These are phyloP conservation scores for Chaetoderma sp. DNA, from an alignment of 2,888 invertebrate genomes.

Conservation along the genomic window DNA sequence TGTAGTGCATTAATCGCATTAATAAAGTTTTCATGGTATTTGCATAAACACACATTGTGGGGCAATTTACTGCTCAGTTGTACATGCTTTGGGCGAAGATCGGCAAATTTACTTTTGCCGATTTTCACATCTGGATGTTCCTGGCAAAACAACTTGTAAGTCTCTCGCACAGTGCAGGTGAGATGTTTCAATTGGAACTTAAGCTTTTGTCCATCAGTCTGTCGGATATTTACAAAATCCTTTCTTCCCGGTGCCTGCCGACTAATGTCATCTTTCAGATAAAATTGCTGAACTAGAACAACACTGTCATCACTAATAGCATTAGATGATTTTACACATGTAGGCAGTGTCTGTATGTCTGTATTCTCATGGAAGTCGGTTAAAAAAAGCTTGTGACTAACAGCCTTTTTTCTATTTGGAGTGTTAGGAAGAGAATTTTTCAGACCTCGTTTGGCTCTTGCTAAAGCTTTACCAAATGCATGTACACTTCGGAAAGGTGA, in stretches of 20 bases:
- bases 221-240: not conserved
- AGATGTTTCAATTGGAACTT: constrained; percentile 16
- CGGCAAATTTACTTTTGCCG: constrained; percentile 16
- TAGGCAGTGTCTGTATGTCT: no score
- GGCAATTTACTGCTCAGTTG: not conserved
- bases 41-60: constrained; percentile 19
- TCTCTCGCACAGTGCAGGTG: constrained; percentile 5
- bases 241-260: not conserved
- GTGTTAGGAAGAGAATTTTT: no score
- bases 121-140: constrained; percentile 10
- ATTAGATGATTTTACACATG: no score
- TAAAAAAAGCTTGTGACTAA: no score
- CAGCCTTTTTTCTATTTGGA: no score
- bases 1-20: constrained; percentile 14
- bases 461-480: no score
- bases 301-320: no score
- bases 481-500: no score
- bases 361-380: no score
- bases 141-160: not conserved
- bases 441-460: no score
- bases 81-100: constrained; percentile 18
- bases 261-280: not conserved
- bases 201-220: not conserved
- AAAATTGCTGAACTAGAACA: not conserved
- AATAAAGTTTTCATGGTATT: constrained; percentile 20